phyloP scores from a whole-genome alignment of 2,888 invertebrate genomes.

The Metellina segmentata region DNA sequence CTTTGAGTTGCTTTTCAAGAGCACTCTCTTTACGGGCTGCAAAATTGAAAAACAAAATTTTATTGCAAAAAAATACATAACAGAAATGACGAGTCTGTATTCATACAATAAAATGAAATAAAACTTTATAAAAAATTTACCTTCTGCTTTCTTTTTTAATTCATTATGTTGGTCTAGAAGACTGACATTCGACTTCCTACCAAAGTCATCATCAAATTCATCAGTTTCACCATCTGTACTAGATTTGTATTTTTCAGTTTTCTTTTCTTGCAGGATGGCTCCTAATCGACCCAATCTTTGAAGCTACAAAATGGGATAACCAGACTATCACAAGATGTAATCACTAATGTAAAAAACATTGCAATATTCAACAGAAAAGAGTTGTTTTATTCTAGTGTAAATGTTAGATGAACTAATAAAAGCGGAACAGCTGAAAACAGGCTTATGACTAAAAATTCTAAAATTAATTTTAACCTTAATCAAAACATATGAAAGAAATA shows the following conservation, averaged over 20 bases:
- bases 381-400: too few relatives aligned
- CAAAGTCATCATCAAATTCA: constrained; percentile 78
- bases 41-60: background rate
- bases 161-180: constrained; percentile 98
- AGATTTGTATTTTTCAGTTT: constrained; percentile 64
- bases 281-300: constrained; percentile 67
- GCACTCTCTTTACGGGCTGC: constrained; percentile 92
- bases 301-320: constrained; percentile 29
- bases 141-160: constrained; percentile 95
- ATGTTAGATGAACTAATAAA: too few relatives aligned
- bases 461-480: too few relatives aligned
- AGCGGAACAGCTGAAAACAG: too few relatives aligned
- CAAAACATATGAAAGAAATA: too few relatives aligned
- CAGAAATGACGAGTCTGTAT: background rate
- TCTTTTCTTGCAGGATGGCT: constrained; percentile 67
- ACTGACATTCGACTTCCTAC: constrained; percentile 83
- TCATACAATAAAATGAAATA: background rate
- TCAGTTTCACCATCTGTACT: constrained; percentile 76
- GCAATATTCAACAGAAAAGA: too few relatives aligned
- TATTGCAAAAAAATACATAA: background rate
- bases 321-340: background rate
- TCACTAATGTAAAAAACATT: too few relatives aligned
- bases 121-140: constrained; percentile 81
- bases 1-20: constrained; percentile 94
- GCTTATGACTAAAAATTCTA: too few relatives aligned